Evolutionary conservation across 2,113 vertebrate species (phyloP), one percentile per base, ranked within the genome.

Genomic region (Clarias batrachus): DNA sequence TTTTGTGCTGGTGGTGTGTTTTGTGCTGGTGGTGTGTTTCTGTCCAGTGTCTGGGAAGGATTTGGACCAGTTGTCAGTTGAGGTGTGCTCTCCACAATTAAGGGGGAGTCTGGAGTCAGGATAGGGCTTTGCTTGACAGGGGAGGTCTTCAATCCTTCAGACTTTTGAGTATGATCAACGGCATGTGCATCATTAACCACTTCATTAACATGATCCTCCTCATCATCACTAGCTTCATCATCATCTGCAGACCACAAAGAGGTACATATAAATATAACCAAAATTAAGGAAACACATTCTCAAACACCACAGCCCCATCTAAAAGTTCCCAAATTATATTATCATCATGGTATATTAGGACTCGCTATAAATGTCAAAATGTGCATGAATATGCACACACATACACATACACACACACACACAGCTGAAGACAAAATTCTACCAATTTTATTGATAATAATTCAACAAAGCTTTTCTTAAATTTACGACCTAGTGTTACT

Each of bases 181-280:
- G 90, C 82, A 60, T 88, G 93, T 60, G 91, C 91, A 66, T 91
- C 78, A 81, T 62, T 94, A 74, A 12, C 90, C 12, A 91, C 93
- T 10, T 94, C 94, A 16, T 90, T 92, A 93, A 84, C 91, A 27
- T 87, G 88, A n/a, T 91, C 93, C 0, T 92, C 91, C 12, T 92
- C 91, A 0, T 92, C 89, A 68, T 89, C 88, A 12, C 60, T 71
- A 54, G 82, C 86, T 33, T 88, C 90, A 10, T 92, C 91, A 30
- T 92, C 92, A 41, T 73, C 93, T 92, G 87, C 25, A 85, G 56
- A 80, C n/a, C 56, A 81, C 30, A 62, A 81, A 41, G 30, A 41
- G 10, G 41, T 37, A 37, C 9, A 33, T 52, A 1, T 0, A 30
- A 30, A 80, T 80, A 19, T 59, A 30, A 30, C 7, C 52, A 79